Evolutionary conservation across 1,140 invertebrate genomes (phyloP), one percentile per base, ranked within the genome.

Genomic region (Hyles vespertilio): DNA sequence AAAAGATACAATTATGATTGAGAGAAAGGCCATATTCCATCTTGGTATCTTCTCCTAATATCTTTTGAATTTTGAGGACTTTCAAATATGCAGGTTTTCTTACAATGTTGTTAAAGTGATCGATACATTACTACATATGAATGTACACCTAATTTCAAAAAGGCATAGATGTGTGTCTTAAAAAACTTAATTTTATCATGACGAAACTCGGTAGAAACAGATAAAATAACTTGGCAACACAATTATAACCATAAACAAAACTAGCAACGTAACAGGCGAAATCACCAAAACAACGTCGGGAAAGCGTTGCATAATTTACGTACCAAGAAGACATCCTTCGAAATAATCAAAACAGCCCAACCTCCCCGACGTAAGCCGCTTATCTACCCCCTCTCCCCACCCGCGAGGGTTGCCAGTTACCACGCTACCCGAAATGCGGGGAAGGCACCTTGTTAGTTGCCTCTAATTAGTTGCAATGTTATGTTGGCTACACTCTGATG

Each of bases 301-400:
- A 67, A 59, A 75, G 63, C 78, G 59, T 72, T 84, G 81, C 81
- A 87, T 87, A 87, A 84, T 87, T 87, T 79, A 82, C 74, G 81
- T 72, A 66, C 60, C 79, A 81, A 79, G 79, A 84, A 78, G 80
- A 87, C 81, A 84, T 82, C 80, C 79, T 82, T 77, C 58, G 83
- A 77, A 86, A 82, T 83, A 82, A 86, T 86, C 77, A 84, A 84
- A 86, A 80, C 81, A 80, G 67, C 65, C 72, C 70, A 58, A 57
- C 54, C 50, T 61, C 73, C 49, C 81, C 80, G 70, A 43, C 53
- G 11, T 88, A 88, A 88, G 83, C 83, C 57, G 84, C 84, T 88
- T 88, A 87, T 70, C 46, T 45, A n/a, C 54, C 65, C 54, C 65
- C 69, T 46, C 70, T 52, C 57, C 67, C 32, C 43, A 34, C 65